Base-by-base conservation (phyloP, 2,888 invertebrate genomes). In the Acanthosepion pharaonis region DNA sequence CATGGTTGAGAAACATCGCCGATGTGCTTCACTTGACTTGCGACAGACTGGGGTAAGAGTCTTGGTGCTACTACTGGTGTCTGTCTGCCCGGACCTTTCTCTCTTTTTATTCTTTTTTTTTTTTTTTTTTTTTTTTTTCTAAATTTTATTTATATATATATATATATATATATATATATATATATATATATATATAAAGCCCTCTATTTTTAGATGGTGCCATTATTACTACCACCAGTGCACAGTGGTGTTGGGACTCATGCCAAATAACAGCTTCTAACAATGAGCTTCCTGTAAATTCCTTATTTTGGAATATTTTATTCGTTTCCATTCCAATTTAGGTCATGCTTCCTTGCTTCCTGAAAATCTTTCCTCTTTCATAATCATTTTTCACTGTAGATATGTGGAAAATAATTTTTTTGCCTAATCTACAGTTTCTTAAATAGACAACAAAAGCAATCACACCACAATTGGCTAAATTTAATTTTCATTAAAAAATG, bases 1-100 rank as follows among this genome's bases (percentile, higher is more conserved):
- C 93, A 93, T 93, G 93, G 93, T 93, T n/a, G 93, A 93, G 93
- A 93, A 93, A 49, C 93, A 93, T 53, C 93, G 93, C 53, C 93
- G 93, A n/a, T 93, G 93, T 93, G 93, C 93, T 93, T 93, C 93
- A n/a, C 93, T 93, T 93, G 93, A 93, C 33, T 53, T 93, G 23
- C 49, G 93, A n/a, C 93, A 93, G 53, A 53, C 53, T 93, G 51
- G 93, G 93, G 93, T 93, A 93, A 93, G 93, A 93, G n/a, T 93
- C 51, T 93, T 78, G 78, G 78, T 11, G n/a, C 33, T 78, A 78
- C n/a, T 78, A 11, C 78, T 78, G 78, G 78, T 78, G 78, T 78
- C n/a, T 78, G 78, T 78, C 78, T 78, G n/a, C n/a, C 78, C 33
- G n/a, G n/a, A 78, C n/a, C n/a, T 33, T 78, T 78, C 33, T 78